Base-by-base conservation (phyloP, 2,888 invertebrate species). In the Himalopsyche kuldschensis region DNA sequence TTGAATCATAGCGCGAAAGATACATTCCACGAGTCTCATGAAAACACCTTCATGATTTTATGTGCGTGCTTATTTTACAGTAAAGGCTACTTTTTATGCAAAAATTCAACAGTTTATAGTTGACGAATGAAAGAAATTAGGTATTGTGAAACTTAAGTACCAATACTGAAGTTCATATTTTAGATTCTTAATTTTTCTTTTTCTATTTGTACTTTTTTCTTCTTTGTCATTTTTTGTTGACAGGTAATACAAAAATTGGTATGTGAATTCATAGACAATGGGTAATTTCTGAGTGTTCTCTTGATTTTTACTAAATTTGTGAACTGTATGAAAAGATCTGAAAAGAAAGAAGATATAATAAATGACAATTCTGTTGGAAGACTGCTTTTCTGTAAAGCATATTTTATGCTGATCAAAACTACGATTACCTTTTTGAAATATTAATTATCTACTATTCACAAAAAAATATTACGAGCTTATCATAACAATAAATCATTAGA, bases 11-110 rank as follows among this genome's bases (percentile, higher is more conserved):
- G 75, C 69, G 69, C 69, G 75, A 69, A 77, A 80, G 79, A 83
- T 80, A 83, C 83, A 83, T 83, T 83, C 83, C 83, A 80, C 20
- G 32, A 47, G 76, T 76, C 32, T 81, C 69, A 69, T 69, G 69
- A 69, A 69, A 69, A 69, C 69, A 69, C 69, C 69, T 27, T 30
- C 55, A 69, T 69, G 69, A 69, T 30, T 69, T 69, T 69, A 69
- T 69, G 69, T 69, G 27, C 69, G 69, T 69, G 69, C 69, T 69
- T 69, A 69, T 69, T 27, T 69, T 27, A 69, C 69, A 15, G 15
- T 69, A 69, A 69, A 30, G 15, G 69, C 69, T 69, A 69, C 69
- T 69, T 69, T 48, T 27, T 27, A 69, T 69, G 69, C 69, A 27
- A 69, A 15, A 27, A 69, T 69, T 69, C 30, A 11, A 30, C 69